Evolutionary conservation across 2,797 vertebrate genomes (phyloP).

Genomic region (Centroberyx gerrardi): DNA sequence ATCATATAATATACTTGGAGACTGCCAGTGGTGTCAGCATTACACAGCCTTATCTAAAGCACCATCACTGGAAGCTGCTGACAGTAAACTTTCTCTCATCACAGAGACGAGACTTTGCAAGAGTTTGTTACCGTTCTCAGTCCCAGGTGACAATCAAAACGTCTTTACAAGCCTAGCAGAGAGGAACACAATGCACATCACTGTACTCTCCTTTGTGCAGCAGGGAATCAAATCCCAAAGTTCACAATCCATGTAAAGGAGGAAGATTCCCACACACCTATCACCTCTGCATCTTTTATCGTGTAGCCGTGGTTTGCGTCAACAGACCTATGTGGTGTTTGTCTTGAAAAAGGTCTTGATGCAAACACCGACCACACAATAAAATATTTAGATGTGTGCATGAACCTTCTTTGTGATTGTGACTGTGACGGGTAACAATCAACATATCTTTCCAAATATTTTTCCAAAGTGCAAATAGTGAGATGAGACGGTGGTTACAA

Average conservation of each 20-base stretch:
- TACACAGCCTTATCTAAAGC: slow-evolving; percentile 45
- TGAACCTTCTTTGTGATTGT: not conserved
- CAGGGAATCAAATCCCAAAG: not conserved
- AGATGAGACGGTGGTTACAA: not conserved
- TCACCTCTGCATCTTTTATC: slow-evolving; percentile 38
- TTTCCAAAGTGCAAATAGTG: slow-evolving; percentile 5
- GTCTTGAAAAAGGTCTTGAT: slow-evolving; percentile 12
- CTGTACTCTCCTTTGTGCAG: too few relatives aligned
- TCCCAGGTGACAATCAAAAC: slow-evolving; percentile 20
- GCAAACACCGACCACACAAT: slow-evolving; percentile 27
- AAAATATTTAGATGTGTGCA: slow-evolving; percentile 21
- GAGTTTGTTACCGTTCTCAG: slow-evolving; percentile 13
- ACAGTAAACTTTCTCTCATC: slow-evolving; percentile 36
- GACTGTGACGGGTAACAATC: slow-evolving; percentile 4
- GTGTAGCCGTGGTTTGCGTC: slow-evolving; percentile 27
- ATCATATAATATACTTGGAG: slow-evolving; percentile 40
- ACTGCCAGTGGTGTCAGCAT: slow-evolving; percentile 38
- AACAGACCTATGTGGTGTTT: slow-evolving; percentile 25
- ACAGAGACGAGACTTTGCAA: slow-evolving; percentile 24
- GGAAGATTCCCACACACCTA: not conserved
- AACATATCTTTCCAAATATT: slow-evolving; percentile 2
- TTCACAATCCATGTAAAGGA: not conserved
- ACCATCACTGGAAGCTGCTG: slow-evolving; percentile 9
- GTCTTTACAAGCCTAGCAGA: slow-evolving; percentile 4
- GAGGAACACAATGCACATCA: slow-evolving; percentile 1